A percentile compares a stretch with the other conserved stretches of the same genome.
Conservation (phyloP, 2,888 invertebrate genomes). For the Spodoptera picta region DNA sequence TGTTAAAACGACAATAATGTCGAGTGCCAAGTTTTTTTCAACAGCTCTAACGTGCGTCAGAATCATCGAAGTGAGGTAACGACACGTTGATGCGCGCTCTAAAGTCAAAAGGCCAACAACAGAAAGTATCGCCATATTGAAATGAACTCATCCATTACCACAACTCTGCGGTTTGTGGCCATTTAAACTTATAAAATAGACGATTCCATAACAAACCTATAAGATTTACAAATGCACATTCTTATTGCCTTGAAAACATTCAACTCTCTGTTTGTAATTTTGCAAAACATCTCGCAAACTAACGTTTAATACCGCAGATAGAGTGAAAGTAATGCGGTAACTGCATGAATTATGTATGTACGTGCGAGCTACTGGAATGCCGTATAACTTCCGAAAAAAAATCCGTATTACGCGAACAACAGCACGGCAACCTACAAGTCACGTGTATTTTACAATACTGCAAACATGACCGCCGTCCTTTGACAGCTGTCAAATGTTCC, state of each 20-base stretch:
- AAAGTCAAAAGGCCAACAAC: conserved; percentile 51
- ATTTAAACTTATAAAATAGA: conserved; percentile 36
- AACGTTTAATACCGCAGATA: conserved; percentile 53
- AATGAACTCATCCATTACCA: conserved; percentile 39
- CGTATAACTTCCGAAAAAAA: conserved; percentile 68
- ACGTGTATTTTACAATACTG: conserved; percentile 36
- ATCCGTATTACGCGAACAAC: conserved; percentile 55
- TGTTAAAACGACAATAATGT: conserved; percentile 27
- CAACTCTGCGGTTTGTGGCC: conserved; percentile 38
- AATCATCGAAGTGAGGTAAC: conserved; percentile 19
- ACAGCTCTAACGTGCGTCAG: conserved; percentile 30
- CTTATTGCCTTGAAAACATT: conserved; percentile 40
- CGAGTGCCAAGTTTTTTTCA: conserved; percentile 28
- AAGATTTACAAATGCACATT: conserved; percentile 37
- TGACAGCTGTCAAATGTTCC: conserved; percentile 50
- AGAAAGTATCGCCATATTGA: conserved; percentile 44
- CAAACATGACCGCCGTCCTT: conserved; percentile 43
- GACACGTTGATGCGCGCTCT: conserved; percentile 22
- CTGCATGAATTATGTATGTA: conserved; percentile 70
- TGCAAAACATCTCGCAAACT: conserved; percentile 50
- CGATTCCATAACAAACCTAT: conserved; percentile 43
- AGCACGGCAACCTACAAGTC: conserved; percentile 43
- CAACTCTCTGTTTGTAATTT: conserved; percentile 26
- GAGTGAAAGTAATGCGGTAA: conserved; percentile 75
- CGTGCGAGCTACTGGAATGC: conserved; percentile 57